Base-by-base conservation (phyloP, 2,113 vertebrate species). In the Mystacornis crossleyi region DNA sequence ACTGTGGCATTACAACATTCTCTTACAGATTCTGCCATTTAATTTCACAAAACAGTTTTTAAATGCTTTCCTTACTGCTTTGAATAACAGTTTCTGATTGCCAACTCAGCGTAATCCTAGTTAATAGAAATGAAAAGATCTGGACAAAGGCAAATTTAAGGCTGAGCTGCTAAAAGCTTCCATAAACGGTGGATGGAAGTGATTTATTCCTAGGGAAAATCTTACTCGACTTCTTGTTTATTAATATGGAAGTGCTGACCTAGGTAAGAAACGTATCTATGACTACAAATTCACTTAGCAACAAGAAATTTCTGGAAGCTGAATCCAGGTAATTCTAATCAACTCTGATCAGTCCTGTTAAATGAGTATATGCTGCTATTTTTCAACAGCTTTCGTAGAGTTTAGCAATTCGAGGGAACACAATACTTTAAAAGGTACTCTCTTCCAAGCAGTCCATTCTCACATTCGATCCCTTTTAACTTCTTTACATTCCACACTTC, bases 261-360 rank as follows among this genome's bases (percentile, higher is more conserved):
- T 80, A 38, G 42, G 55, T 61, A 82, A 87, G 86, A 94, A 84
- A 62, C 0, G 2, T 71, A 84, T 61, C 57, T 84, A 57, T 79
- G 82, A 67, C 69, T 86, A 81, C 57, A 92, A 93, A 78, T 84
- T 85, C 84, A 48, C 89, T 57, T 81, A 86, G 75, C 69, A 91
- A 95, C 86, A 74, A 55, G 66, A 64, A 71, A 81, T 33, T 89
- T 79, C 70, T 85, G 50, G 43, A 86, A 67, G 20, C 2, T 74
- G 51, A 84, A 92, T 89, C 8, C 48, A 74, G 28, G 72, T 79
- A 60, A 79, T 91, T 74, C 36, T 50, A 89, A 89, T 64, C 57
- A 75, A 50, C 20, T 72, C 67, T 42, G 42, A 50, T 53, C 57
- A 31, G 24, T 58, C 84, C 69, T 53, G 12, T 50, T 60, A 92